Evolutionary conservation across 2,113 vertebrate species (phyloP).

Genomic region (Dasyprocta punctata): DNA sequence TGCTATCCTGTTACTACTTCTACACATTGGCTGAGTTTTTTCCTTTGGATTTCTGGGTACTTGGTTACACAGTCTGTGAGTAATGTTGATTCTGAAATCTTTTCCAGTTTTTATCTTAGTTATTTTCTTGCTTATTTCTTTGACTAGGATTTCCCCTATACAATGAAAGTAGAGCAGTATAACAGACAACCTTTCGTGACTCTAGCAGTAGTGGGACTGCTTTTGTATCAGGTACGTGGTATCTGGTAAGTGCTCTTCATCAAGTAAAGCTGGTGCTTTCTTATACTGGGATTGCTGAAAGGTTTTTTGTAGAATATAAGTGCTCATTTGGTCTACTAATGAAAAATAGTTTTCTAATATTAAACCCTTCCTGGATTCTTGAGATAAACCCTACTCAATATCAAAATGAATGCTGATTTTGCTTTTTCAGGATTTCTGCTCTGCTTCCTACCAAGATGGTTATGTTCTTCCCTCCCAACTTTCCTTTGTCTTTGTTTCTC

Average conservation of each 20-base stretch:
- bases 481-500: neutral
- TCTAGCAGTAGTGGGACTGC: neutral
- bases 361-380: neutral
- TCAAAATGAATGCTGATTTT: neutral
- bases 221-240: neutral
- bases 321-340: neutral
- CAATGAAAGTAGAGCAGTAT: neutral
- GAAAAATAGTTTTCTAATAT: neutral
- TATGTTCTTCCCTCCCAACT: neutral
- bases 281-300: neutral
- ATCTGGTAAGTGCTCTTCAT: neutral
- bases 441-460: neutral
- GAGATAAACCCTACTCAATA: neutral
- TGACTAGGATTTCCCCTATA: neutral
- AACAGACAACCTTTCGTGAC: neutral
- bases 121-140: neutral
- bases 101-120: neutral
- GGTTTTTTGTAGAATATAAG: neutral
- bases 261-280: neutral
- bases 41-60: neutral
- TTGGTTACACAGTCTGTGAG: neutral
- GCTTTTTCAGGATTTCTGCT: neutral
- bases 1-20: neutral
- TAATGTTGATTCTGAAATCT: neutral
- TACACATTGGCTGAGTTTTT: neutral